phyloP scores from a whole-genome alignment of 2,888 invertebrate genomes.

The Ormyrus rosae region DNA sequence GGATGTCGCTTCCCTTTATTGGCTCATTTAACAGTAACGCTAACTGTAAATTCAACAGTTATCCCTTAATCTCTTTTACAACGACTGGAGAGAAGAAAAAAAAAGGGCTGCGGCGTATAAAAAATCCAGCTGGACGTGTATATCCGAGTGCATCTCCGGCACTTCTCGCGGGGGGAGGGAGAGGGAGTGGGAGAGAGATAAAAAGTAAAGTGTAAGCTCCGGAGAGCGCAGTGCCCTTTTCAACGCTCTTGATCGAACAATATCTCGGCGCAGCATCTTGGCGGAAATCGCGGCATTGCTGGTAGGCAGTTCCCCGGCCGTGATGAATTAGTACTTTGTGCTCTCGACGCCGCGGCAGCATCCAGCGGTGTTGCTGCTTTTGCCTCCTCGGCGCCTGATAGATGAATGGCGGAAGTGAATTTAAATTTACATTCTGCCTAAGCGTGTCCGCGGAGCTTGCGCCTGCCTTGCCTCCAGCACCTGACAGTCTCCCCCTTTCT shows the following conservation, averaged over 20 bases:
- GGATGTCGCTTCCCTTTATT: too few relatives aligned
- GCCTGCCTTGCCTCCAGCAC: conserved; percentile 3
- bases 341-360: conserved; percentile 23
- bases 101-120: neutral
- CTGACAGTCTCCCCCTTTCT: neutral
- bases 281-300: conserved; percentile 7
- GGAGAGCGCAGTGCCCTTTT: conserved; percentile 11
- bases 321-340: conserved; percentile 45
- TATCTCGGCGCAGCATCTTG: conserved; percentile 8
- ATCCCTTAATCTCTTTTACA: too few relatives aligned
- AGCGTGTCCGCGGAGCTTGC: neutral
- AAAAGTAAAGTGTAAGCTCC: too few relatives aligned
- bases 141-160: neutral
- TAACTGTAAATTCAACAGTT: too few relatives aligned
- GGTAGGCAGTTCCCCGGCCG: conserved; percentile 8
- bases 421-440: conserved; percentile 34
- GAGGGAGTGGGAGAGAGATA: neutral
- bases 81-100: too few relatives aligned
- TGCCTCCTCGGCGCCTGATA: conserved; percentile 9
- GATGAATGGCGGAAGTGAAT: conserved; percentile 48
- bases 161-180: neutral
- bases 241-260: conserved; percentile 38
- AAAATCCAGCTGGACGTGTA: neutral
- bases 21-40: too few relatives aligned
- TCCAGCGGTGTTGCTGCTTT: neutral